Evolutionary conservation across 2,797 vertebrate genomes (phyloP).

Genomic region (Benthosema pterotum): DNA sequence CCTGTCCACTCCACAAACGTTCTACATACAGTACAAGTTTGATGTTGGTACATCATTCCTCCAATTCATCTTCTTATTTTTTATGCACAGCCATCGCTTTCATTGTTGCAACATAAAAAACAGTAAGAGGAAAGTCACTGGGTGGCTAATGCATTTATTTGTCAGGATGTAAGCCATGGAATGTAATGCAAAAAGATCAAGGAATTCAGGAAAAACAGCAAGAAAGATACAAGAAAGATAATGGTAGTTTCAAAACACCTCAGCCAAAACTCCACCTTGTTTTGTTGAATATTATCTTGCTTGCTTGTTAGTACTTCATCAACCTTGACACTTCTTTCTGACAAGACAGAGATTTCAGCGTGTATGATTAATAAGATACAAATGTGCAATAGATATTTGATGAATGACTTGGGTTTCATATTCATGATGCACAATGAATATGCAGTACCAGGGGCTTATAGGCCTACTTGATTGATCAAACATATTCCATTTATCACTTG

Average conservation of each 20-base stretch:
- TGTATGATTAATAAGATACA: conserved; percentile 81
- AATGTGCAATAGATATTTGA: conserved; percentile 80
- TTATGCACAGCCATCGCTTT: too few species aligned
- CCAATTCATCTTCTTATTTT: too few species aligned
- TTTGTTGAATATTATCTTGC: conserved; percentile 67
- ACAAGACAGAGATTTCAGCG: conserved; percentile 75
- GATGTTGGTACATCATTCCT: too few species aligned
- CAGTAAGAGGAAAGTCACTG: too few species aligned
- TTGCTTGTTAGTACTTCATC: conserved; percentile 71
- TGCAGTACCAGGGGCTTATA: conserved; percentile 76
- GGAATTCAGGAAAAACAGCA: conserved; percentile 4
- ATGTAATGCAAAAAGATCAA: too few species aligned
- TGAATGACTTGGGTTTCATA: conserved; percentile 76
- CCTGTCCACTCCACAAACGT: too few species aligned
- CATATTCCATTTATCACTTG: conserved; percentile 80
- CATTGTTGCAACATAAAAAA: too few species aligned
- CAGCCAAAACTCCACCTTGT: conserved; percentile 49
- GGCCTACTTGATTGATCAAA: conserved; percentile 81
- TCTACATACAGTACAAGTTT: too few species aligned
- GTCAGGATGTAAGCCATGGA: too few species aligned
- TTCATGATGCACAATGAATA: conserved; percentile 81
- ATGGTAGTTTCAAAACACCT: conserved; percentile 60
- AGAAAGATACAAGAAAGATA: conserved; percentile 41
- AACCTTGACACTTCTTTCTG: conserved; percentile 68
- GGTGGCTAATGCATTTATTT: too few species aligned